Evolutionary conservation across 2,113 vertebrate species (phyloP).

Genomic region (Illadopsis cleaveri): DNA sequence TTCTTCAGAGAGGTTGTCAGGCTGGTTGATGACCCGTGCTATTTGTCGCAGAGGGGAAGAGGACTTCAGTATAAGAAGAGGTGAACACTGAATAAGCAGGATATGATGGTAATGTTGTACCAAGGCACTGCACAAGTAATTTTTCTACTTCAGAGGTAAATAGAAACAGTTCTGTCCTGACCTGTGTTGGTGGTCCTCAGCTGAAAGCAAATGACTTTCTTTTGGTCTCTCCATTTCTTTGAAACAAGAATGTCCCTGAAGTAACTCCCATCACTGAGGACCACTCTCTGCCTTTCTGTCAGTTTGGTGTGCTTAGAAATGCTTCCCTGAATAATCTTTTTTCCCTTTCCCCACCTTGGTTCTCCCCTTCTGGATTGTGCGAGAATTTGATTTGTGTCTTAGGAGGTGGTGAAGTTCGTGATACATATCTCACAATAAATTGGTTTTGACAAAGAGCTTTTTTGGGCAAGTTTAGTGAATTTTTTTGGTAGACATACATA

Average conservation of each 20-base stretch:
- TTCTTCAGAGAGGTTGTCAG: background rate
- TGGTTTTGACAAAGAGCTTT: background rate
- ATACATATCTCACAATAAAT: background rate
- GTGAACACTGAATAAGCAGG: background rate
- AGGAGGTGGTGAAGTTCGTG: background rate
- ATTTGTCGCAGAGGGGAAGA: background rate
- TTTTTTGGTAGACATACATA: background rate
- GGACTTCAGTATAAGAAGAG: background rate
- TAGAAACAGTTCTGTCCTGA: background rate
- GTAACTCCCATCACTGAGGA: background rate
- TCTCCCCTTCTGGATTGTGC: background rate
- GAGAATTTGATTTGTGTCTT: background rate
- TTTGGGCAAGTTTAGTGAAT: background rate
- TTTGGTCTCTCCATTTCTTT: background rate
- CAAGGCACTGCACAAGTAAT: background rate
- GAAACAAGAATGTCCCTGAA: background rate
- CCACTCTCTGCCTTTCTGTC: background rate
- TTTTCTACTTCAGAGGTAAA: background rate
- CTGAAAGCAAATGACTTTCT: background rate
- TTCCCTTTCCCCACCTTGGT: rapidly evolving
- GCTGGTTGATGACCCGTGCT: background rate
- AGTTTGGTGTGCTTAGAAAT: background rate
- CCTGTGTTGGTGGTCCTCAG: background rate
- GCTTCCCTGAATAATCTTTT: background rate
- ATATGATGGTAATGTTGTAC: background rate